Evolutionary conservation across 2,113 vertebrate genomes (phyloP).

Genomic region (Xiphophorus couchianus): DNA sequence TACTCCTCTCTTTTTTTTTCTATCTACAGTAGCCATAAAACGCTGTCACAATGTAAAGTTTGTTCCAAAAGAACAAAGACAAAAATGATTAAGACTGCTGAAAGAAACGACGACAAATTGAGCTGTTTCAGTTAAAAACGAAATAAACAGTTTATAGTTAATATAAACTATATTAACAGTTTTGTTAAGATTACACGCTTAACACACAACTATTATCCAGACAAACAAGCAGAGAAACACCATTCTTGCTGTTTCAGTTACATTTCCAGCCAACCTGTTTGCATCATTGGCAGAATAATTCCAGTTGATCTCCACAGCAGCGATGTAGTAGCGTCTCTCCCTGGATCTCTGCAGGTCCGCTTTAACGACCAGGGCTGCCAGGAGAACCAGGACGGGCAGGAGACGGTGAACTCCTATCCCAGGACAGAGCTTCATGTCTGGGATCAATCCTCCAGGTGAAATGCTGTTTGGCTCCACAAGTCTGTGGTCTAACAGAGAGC

Average conservation of each 20-base stretch:
- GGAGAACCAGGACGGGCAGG: conserved; percentile 54
- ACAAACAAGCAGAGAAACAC: neutral
- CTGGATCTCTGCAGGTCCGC: conserved; percentile 32
- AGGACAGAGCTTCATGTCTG: conserved; percentile 70
- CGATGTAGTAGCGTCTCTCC: conserved; percentile 79
- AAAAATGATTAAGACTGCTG: neutral
- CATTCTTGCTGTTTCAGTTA: neutral
- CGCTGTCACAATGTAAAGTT: too few species aligned
- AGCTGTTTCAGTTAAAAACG: neutral
- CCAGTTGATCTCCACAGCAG: conserved; percentile 80
- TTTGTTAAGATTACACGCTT: too few species aligned
- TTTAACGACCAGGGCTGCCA: conserved; percentile 28
- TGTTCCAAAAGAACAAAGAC: neutral
- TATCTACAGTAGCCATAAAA: too few species aligned
- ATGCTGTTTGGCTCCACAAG: conserved; percentile 31
- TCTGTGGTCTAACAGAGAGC: conserved; percentile 46
- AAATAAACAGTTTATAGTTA: neutral
- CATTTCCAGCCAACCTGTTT: conserved; percentile 30
- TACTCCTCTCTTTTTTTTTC: too few species aligned
- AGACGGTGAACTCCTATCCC: conserved; percentile 33
- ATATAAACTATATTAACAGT: too few species aligned
- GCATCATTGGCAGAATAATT: conserved; percentile 67
- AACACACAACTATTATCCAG: neutral
- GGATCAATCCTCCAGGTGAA: conserved; percentile 28
- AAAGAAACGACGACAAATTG: conserved; percentile 6